Percentiles rank a stretch among this genome's conserved stretches.
phyloP scores from a whole-genome alignment of 2,888 invertebrate species.

The Pachymerium ferrugineum region DNA sequence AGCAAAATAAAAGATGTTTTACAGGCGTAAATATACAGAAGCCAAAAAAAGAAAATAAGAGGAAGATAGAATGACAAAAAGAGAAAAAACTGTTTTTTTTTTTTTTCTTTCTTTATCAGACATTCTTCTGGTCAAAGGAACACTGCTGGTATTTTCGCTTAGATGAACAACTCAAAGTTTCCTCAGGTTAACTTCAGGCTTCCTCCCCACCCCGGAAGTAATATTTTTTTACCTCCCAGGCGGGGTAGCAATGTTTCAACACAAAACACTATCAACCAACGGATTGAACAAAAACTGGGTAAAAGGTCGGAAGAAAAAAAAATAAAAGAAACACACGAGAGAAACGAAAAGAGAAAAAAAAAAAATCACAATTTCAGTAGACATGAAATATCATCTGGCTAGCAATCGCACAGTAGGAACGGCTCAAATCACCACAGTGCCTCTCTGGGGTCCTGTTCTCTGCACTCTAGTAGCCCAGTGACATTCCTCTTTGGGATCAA shows the following conservation, averaged over 20 bases:
- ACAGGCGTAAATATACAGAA: background rate
- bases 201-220: background rate
- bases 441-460: constrained; percentile 2
- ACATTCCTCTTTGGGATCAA: constrained; percentile 6
- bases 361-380: too few species aligned
- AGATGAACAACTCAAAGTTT: constrained; percentile 23
- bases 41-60: background rate
- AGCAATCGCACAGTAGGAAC: background rate
- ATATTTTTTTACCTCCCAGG: too few species aligned
- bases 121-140: constrained; percentile 17
- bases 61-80: too few species aligned
- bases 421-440: background rate
- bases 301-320: background rate
- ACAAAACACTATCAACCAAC: too few species aligned
- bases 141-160: constrained; percentile 1
- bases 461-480: background rate
- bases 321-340: background rate
- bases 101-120: background rate
- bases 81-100: background rate
- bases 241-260: too few species aligned
- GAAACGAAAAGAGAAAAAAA: background rate
- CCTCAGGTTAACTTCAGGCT: constrained; percentile 18
- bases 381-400: background rate
- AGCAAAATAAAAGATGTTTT: background rate
- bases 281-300: background rate